Base-by-base conservation (phyloP, 2,888 invertebrate genomes). In the Netelia fuscicornis region DNA sequence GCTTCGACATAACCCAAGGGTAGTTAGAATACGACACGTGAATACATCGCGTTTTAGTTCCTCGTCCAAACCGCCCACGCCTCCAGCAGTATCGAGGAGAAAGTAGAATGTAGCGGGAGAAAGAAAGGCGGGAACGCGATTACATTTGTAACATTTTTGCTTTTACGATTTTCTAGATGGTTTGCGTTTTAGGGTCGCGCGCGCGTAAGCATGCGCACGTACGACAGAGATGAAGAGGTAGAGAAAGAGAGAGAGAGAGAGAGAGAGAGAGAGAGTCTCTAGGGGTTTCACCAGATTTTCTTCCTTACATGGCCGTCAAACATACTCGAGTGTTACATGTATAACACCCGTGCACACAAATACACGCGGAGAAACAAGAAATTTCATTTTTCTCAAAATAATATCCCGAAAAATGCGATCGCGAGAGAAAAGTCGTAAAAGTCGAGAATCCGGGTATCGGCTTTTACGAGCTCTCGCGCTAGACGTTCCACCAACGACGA, bases 301-400 rank as follows among this genome's bases (percentile, higher is more conserved):
- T 64, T 81, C 80, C 70, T 75, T 76, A 25, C 44, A n/a, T 1
- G 23, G 48, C n/a, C 20, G 25, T 23, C 37, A 48, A 5, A 68
- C 25, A 62, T 56, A 54, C 25, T 52, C 42, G 54, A 20, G 48
- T 44, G 25, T 23, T 42, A 42, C 2, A 17, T 25, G 11, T 44
- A 54, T 42, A 25, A 9, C 25, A 30, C 42, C 62, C 48, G 52
- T 25, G 25, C 52, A 25, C n/a, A 17, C 11, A 65, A 9, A 58
- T 11, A 65, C 11, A 54, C 62, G 56, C 20, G 87, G 87, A 89
- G 87, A 90, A 89, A 91, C 87, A 88, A 90, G 88, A 90, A 89
- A 91, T 92, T 92, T 86, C 91, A 91, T 92, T 92, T 92, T 92
- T 80, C 90, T 89, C 90, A 91, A 92, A 85, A 92, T 92, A 92